Base-by-base conservation (phyloP, 2,888 invertebrate species). In the Drosophila fungiperda region DNA sequence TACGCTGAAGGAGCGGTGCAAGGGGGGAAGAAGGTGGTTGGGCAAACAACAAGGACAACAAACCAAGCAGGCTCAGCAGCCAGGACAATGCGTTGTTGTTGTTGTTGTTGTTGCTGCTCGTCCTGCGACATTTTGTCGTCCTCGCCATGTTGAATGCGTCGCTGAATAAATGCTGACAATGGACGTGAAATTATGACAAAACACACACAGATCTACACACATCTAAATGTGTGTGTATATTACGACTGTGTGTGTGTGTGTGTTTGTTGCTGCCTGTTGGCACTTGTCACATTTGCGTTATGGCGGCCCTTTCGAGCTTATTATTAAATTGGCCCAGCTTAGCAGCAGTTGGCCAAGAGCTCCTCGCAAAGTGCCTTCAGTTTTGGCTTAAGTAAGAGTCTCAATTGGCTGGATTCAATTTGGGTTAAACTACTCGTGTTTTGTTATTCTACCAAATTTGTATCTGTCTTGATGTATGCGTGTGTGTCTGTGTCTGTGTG, bases 131-230 rank as follows among this genome's bases (percentile, higher is more conserved):
- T 55, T 63, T 63, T 58, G 58, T 59, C 54, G 29, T 54, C 50
- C 49, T 68, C 75, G 78, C 82, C 81, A 74, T 77, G 77, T 80
- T 74, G 79, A 82, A 81, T 73, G 73, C 83, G 75, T 71, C 73
- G 88, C 73, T 76, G 78, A 86, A 86, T 86, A 86, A 88, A 83
- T 78, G 88, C 85, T 86, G 85, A 86, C 85, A 86, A 86, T 80
- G 80, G 80, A 80, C 80, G 80, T 80, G 80, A 80, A 80, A 86
- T 86, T 88, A 88, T 86, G 80, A 80, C 78, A 80, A 67, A 77
- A 64, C 53, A 72, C 50, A 69, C 26, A 63, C 12, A 45, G 50
- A 59, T 3, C 48, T 35, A 57, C 32, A 63, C 11, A 23, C 29
- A 57, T 38, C 23, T 3, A 50, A n/a, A 49, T 23, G 2, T 15